These are phyloP conservation scores for Oryzias woworae DNA, from an alignment of 2,113 vertebrate species.

Conservation along the genomic window DNA sequence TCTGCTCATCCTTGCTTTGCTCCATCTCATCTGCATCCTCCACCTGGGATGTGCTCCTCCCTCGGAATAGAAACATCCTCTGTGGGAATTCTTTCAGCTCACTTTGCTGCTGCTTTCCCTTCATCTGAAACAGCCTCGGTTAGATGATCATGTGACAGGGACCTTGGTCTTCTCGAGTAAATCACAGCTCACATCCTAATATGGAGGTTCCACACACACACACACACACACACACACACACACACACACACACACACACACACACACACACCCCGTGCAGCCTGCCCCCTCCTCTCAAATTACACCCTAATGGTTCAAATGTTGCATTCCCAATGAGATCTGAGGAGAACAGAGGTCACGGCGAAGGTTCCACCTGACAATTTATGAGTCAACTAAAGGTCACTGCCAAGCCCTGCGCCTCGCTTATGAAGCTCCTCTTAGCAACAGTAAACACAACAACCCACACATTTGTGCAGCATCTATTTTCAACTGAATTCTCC, in stretches of 20 bases:
- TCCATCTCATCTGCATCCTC: slow-evolving; percentile 36
- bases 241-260: no score
- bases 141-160: slow-evolving; percentile 34
- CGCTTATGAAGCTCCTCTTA: slow-evolving; percentile 45
- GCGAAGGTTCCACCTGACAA: slow-evolving; percentile 57
- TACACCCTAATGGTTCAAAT: slow-evolving; percentile 72
- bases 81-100: neutral
- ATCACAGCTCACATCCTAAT: slow-evolving; percentile 42
- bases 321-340: slow-evolving; percentile 48
- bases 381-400: slow-evolving; percentile 67
- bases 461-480: slow-evolving; percentile 38
- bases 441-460: slow-evolving; percentile 58
- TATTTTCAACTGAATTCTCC: slow-evolving; percentile 40
- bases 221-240: no score
- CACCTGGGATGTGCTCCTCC: neutral
- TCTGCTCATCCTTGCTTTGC: slow-evolving; percentile 38
- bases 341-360: slow-evolving; percentile 34
- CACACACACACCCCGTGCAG: slow-evolving; percentile 8
- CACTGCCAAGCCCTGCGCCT: slow-evolving; percentile 41
- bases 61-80: slow-evolving; percentile 28
- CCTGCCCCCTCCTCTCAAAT: slow-evolving; percentile 61
- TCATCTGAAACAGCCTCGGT: slow-evolving; percentile 41
- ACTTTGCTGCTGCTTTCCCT: slow-evolving; percentile 19
- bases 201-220: neutral
- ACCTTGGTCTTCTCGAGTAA: slow-evolving; percentile 60